Base-by-base conservation (phyloP, 2,113 vertebrate species). In the Barnardius zonarius region DNA sequence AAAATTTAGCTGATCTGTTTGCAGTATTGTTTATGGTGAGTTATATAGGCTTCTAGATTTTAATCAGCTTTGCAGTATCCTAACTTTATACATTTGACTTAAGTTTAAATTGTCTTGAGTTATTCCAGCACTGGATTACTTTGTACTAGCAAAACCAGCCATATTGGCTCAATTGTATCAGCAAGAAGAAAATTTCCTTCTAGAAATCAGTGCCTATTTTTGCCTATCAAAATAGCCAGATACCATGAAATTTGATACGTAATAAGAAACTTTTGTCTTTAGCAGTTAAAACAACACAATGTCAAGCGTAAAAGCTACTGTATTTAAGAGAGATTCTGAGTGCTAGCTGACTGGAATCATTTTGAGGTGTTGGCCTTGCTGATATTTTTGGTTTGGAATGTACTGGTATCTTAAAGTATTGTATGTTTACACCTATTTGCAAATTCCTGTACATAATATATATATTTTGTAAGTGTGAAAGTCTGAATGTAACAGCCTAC, bases 391-490 rank as follows among this genome's bases (percentile, higher is more conserved):
- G 84, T 97, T 97, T 96, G 95, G 88, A 96, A 84, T 96, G 97
- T 97, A 95, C 91, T 95, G 91, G 93, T 96, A 91, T 97, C 97
- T 97, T 89, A 97, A 97, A 96, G 88, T 97, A 97, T 97, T 92
- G 93, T 98, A 95, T 97, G 97, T 98, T 98, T 98, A 98, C 97
- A 97, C 96, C 96, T 94, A 92, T 96, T 96, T 97, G 96, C 96
- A 97, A 95, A 97, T 97, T 96, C 91, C 95, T 98, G 97, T 98
- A 98, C 97, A 97, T 97, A 98, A 97, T 97, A 98, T 96, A 97
- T 97, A 95, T 98, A 98, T 98, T 98, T 98, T 98, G 97, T 97
- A 98, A 98, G 97, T 97, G 97, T 98, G 94, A 97, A 98, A 98
- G 97, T 97, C 96, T 98, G 97, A 98, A 95, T 97, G 95, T 97